phyloP scores from a whole-genome alignment of 1,140 invertebrate species.

The Drosophila sturtevanti region DNA sequence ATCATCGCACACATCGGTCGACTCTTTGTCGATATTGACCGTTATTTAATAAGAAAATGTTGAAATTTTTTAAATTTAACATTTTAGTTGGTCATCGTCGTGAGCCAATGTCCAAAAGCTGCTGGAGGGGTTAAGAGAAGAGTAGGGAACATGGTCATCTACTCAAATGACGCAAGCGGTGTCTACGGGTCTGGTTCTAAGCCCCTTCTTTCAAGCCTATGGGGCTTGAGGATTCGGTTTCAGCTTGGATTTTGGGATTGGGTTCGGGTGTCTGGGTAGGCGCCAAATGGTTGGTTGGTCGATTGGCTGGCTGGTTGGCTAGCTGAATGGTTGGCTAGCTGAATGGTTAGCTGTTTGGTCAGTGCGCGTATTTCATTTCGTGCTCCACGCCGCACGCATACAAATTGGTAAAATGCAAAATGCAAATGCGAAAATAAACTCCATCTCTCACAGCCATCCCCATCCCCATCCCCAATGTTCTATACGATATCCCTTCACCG shows the following conservation, averaged over 20 bases:
- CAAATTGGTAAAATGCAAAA: constrained; percentile 65
- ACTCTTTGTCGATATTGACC: constrained; percentile 51
- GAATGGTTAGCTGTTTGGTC: neutral
- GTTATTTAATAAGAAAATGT: constrained; percentile 78
- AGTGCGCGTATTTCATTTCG: constrained; percentile 50
- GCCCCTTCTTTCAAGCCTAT: constrained; percentile 11
- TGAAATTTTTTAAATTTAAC: constrained; percentile 50
- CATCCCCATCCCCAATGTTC: no score
- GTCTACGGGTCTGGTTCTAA: constrained; percentile 18
- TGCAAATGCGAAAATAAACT: constrained; percentile 43
- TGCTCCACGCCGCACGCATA: constrained; percentile 60
- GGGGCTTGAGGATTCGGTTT: neutral
- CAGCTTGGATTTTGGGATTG: neutral
- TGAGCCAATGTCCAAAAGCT: constrained; percentile 6
- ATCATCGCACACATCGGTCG: neutral
- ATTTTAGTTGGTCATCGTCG: constrained; percentile 36
- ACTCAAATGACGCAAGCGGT: constrained; percentile 26
- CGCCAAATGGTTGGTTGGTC: constrained; percentile 56
- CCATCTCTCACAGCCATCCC: constrained; percentile 17
- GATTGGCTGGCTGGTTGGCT: no score
- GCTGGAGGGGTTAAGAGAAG: constrained; percentile 4
- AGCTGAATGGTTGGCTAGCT: no score
- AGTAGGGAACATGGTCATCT: neutral
- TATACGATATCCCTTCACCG: no score
- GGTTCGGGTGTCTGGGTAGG: constrained; percentile 39